Conservation (phyloP, 2,888 invertebrate genomes). For the Pachydiplax longipennis region DNA sequence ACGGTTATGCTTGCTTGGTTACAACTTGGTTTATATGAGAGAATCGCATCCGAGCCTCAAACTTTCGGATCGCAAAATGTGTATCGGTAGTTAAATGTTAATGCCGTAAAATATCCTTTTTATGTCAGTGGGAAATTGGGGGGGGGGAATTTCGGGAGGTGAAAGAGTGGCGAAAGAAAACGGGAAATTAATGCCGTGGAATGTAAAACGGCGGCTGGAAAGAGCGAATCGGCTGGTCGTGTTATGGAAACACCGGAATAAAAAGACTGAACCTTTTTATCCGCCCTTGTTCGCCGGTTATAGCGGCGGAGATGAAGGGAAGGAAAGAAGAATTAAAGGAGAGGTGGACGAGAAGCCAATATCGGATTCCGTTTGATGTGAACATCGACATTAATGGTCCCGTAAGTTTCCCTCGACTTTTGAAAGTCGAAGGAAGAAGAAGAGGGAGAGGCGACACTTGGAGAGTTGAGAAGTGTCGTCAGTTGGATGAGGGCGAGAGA, state of each 20-base stretch:
- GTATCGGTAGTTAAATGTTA: not conserved
- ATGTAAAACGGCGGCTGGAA: not conserved
- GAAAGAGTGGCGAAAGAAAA: not conserved
- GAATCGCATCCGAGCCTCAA: not conserved
- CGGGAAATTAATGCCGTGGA: not conserved
- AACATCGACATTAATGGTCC: slow-evolving; percentile 35
- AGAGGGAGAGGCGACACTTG: not conserved
- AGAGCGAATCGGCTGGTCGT: not conserved
- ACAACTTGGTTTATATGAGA: not conserved
- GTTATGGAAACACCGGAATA: not conserved
- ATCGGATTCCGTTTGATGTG: slow-evolving; percentile 43
- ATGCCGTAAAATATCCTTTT: not conserved
- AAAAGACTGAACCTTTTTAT: not conserved
- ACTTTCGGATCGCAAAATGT: not conserved
- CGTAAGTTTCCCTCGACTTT: slow-evolving; percentile 28
- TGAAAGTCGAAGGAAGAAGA: not conserved
- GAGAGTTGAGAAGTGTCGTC: not conserved
- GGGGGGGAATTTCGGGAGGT: not conserved
- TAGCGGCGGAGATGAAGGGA: not conserved
- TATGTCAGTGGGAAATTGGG: not conserved
- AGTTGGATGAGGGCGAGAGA: not conserved
- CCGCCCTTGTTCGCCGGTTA: not conserved
- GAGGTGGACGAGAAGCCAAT: slow-evolving; percentile 14
- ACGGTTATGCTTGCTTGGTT: not conserved
- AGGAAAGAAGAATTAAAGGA: not conserved